These are phyloP conservation scores for Aphaenogaster rudis DNA, from an alignment of 1,140 invertebrate species.

Conservation along the genomic window DNA sequence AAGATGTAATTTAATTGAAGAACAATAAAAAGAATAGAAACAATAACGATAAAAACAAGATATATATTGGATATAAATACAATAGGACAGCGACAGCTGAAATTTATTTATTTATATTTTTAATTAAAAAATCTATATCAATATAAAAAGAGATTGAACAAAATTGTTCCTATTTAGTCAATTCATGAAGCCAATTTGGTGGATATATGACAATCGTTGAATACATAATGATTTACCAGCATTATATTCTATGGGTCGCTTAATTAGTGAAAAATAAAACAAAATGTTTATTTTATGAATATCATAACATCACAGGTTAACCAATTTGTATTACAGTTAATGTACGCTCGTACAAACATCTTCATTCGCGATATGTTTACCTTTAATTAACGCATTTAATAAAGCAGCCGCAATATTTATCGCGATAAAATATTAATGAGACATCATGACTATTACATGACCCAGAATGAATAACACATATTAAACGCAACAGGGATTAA, in stretches of 20 bases:
- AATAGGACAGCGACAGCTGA: neutral
- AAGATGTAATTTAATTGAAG: neutral
- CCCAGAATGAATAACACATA: constrained; percentile 28
- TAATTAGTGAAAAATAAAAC: neutral
- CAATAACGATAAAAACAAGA: neutral
- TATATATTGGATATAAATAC: neutral
- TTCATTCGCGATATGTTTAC: constrained; percentile 30
- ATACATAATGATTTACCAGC: neutral
- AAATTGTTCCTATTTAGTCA: neutral
- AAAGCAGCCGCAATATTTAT: constrained; percentile 41
- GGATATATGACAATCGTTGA: neutral
- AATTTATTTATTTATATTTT: neutral
- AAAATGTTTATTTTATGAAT: neutral
- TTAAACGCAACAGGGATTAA: constrained; percentile 54
- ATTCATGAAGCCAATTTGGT: neutral
- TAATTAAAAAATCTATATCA: neutral
- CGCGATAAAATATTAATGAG: constrained; percentile 50
- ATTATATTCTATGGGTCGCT: neutral
- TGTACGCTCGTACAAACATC: constrained; percentile 26
- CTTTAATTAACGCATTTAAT: constrained; percentile 59
- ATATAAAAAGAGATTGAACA: neutral
- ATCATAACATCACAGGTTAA: neutral
- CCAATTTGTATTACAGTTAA: constrained; percentile 30
- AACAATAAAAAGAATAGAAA: neutral
- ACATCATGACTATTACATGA: constrained; percentile 30